Percentiles rank a stretch among this genome's conserved stretches.
Evolutionary conservation across 2,888 invertebrate species (phyloP).

Genomic region (Drosophila rellima): DNA sequence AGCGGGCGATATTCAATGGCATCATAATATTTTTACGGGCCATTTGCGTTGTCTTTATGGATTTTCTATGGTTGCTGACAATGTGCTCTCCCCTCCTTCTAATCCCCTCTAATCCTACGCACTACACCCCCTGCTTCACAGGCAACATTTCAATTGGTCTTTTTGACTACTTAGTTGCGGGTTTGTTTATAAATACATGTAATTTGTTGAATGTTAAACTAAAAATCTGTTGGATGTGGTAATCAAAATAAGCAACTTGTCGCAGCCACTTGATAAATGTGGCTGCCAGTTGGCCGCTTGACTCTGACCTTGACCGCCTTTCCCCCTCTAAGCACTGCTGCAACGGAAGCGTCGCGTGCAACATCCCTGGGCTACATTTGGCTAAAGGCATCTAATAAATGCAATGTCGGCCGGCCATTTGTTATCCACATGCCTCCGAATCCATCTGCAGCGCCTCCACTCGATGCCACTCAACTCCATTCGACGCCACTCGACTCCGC

Average conservation of each 20-base stretch:
- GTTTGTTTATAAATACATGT: conserved; percentile 68
- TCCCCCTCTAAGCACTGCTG: not conserved
- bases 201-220: conserved; percentile 68
- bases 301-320: conserved; percentile 71
- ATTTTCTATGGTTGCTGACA: conserved; percentile 65
- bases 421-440: conserved; percentile 31
- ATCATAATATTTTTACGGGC: conserved; percentile 80
- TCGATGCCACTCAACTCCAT: conserved; percentile 11
- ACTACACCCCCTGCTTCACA: no score
- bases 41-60: conserved; percentile 77
- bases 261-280: conserved; percentile 65
- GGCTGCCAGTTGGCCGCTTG: conserved; percentile 50
- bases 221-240: conserved; percentile 44
- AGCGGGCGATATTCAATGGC: conserved; percentile 63
- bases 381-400: conserved; percentile 62
- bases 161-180: conserved; percentile 54
- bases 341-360: conserved; percentile 34
- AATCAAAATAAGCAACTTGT: conserved; percentile 61
- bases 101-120: not conserved
- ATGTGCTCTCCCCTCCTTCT: conserved; percentile 1
- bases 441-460: conserved; percentile 14
- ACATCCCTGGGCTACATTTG: conserved; percentile 57
- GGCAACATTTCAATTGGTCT: conserved; percentile 59
- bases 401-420: conserved; percentile 61
- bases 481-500: conserved; percentile 20